Evolutionary conservation across 2,113 vertebrate genomes (phyloP), one percentile per base, ranked within the genome.

Genomic region (Aramus guarauna): DNA sequence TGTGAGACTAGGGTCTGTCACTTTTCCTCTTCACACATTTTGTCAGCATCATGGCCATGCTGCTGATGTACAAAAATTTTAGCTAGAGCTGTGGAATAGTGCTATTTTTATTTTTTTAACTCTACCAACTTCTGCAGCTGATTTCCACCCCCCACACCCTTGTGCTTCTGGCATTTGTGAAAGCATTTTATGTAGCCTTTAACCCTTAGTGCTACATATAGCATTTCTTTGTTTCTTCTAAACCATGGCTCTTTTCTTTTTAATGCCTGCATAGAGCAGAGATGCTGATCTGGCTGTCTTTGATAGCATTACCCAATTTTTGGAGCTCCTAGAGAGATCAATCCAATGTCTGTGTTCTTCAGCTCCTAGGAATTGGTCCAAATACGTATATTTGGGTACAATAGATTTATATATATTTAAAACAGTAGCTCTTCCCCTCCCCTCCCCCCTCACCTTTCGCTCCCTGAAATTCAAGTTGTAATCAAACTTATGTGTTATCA

Each of bases 401-500:
- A 56, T 59, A 89, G 43, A 52, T 92, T 18, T 85, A 52, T 68
- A 39, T 77, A 47, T 80, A 29, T 91, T 68, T 90, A 87, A 68
- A 96, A 90, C 81, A 63, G 80, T 85, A 95, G 87, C 39, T 43
- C 14, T 43, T 14, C 17, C 14, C 24, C 37, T 41, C 11, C 24
- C 23, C 50, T 26, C 48, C 6, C 21, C 8, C 26, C 5, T 17
- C 4, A n/a, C n/a, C 78, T 22, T 83, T 88, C 1, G 3, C 13
- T 79, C 50, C 39, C 34, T 79, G 52, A 91, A 84, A 66, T 81
- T 71, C 26, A 53, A 86, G 47, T 90, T 96, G 64, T 77, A 95
- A 45, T 96, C 81, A 96, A 95, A 89, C 71, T 92, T 96, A 47
- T 14, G n/a, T 62, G 27, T 45, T 89, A 93, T 74, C 78, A 93